Conservation (phyloP, 2,797 vertebrate genomes). For the Sebastes taczanowskii region DNA sequence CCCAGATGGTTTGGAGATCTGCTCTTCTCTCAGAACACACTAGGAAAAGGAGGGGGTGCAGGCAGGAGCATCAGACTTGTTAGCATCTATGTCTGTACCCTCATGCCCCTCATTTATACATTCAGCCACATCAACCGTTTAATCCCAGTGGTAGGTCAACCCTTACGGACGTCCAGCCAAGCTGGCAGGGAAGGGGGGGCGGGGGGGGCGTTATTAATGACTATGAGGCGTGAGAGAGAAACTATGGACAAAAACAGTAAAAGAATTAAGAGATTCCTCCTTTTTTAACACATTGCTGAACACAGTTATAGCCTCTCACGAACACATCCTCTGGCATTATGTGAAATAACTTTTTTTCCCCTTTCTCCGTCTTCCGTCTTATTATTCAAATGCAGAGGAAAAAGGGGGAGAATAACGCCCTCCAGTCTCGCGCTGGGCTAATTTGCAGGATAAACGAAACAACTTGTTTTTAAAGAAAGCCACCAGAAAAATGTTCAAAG, state of each 20-base stretch:
- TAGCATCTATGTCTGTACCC: slow-evolving; percentile 20
- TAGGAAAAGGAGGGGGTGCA: neutral
- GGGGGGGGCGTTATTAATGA: slow-evolving; percentile 41
- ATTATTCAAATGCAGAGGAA: slow-evolving; percentile 66
- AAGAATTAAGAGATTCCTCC: slow-evolving; percentile 9
- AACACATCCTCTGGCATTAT: slow-evolving; percentile 65
- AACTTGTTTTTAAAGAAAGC: slow-evolving; percentile 58
- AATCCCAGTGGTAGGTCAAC: slow-evolving; percentile 52
- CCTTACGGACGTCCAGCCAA: slow-evolving; percentile 33
- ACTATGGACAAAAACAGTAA: slow-evolving; percentile 12
- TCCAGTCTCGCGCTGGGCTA: slow-evolving; percentile 59
- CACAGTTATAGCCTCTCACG: slow-evolving; percentile 39
- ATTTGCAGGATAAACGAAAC: slow-evolving; percentile 73
- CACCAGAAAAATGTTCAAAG: slow-evolving; percentile 47
- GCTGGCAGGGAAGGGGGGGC: slow-evolving; percentile 2
- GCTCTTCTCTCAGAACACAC: slow-evolving; percentile 7
- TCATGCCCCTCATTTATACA: slow-evolving; percentile 46
- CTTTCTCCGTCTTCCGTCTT: slow-evolving; percentile 24
- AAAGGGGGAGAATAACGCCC: slow-evolving; percentile 44
- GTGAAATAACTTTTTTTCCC: slow-evolving; percentile 31
- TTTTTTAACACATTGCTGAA: slow-evolving; percentile 37
- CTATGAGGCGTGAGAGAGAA: slow-evolving; percentile 20
- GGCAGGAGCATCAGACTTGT: slow-evolving; percentile 28
- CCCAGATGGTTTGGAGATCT: slow-evolving; percentile 45
- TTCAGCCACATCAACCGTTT: slow-evolving; percentile 44